Percentiles rank a stretch among this genome's conserved stretches.
These are phyloP conservation scores for Helicorthomorpha holstii DNA, from an alignment of 1,140 invertebrate species.

Conservation along the genomic window DNA sequence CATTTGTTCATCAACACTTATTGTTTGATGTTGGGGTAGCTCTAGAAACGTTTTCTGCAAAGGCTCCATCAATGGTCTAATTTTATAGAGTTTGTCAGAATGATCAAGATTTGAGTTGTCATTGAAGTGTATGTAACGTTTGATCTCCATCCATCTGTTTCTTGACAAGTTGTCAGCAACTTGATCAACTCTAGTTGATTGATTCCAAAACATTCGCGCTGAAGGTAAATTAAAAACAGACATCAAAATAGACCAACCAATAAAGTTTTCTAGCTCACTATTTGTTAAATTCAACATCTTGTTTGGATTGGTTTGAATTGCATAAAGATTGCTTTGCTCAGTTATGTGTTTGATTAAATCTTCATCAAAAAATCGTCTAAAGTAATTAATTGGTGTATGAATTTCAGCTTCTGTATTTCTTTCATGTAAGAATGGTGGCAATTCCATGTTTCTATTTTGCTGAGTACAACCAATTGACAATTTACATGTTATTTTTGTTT, in stretches of 20 bases:
- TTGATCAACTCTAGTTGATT: not conserved
- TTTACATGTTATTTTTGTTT: too few species aligned
- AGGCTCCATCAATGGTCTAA: not conserved
- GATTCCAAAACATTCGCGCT: not conserved
- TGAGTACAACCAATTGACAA: too few species aligned
- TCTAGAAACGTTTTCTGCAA: not conserved
- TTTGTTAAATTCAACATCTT: not conserved
- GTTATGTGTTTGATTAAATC: not conserved
- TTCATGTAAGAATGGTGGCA: too few species aligned
- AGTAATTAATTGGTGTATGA: not conserved
- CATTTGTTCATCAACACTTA: slow-evolving; percentile 23
- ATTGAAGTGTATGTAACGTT: slow-evolving; percentile 6
- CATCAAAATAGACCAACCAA: not conserved
- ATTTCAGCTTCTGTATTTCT: too few species aligned
- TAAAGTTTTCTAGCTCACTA: not conserved
- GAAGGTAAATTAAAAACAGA: not conserved
- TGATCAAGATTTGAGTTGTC: not conserved
- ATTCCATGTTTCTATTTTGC: too few species aligned
- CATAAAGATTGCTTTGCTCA: not conserved
- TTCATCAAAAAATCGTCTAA: not conserved
- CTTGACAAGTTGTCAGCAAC: not conserved
- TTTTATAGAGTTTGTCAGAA: slow-evolving; percentile 3
- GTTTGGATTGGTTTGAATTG: not conserved
- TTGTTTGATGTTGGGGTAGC: not conserved
- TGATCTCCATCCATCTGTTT: slow-evolving; percentile 6